Percentiles rank a stretch among this genome's conserved stretches.
phyloP scores from a whole-genome alignment of 1,140 invertebrate genomes.

The Heliothis virescens region DNA sequence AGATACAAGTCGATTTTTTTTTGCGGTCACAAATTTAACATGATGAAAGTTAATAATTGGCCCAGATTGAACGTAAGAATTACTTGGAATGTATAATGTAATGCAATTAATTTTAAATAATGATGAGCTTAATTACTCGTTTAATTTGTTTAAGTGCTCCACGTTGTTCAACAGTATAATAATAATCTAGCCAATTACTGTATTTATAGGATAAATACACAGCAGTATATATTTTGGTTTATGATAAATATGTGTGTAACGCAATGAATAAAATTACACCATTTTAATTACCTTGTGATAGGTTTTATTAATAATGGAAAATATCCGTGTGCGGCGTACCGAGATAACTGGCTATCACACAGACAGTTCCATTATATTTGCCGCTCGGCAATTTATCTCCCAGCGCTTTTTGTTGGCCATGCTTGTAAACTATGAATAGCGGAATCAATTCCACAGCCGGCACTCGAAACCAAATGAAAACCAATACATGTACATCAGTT shows the following conservation, averaged over 20 bases:
- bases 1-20: no score
- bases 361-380: constrained; percentile 68
- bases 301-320: constrained; percentile 55
- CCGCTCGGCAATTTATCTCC: constrained; percentile 65
- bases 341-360: constrained; percentile 59
- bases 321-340: constrained; percentile 51
- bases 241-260: not conserved
- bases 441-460: constrained; percentile 63
- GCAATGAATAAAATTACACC: not conserved
- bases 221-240: not conserved
- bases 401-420: constrained; percentile 64
- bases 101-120: no score
- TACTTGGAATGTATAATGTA: no score
- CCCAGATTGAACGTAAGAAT: no score
- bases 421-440: constrained; percentile 66
- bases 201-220: not conserved
- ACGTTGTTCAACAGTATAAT: not conserved
- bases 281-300: constrained; percentile 16
- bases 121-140: no score
- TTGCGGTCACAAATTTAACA: no score
- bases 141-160: not conserved
- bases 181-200: not conserved
- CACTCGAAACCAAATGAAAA: constrained; percentile 57
- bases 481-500: constrained; percentile 51
- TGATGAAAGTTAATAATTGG: no score